Conservation (phyloP, 1,140 invertebrate genomes). For the Aphidius ervi region DNA sequence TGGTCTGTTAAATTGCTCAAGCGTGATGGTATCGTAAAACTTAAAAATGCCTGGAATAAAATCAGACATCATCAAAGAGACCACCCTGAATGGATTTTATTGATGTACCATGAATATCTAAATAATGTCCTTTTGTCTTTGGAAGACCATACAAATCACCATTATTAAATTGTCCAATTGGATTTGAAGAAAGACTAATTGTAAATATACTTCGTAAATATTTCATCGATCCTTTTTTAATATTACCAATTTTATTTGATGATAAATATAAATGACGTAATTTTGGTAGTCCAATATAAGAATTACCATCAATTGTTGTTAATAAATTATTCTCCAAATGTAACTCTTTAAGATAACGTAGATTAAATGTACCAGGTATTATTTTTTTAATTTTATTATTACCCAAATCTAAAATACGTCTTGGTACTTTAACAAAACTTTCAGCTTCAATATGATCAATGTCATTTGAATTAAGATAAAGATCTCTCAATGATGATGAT, state of each 20-base stretch:
- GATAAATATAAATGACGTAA: constrained; percentile 27
- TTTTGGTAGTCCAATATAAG: constrained; percentile 26
- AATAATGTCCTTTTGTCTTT: constrained; percentile 16
- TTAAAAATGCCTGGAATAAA: too few species aligned
- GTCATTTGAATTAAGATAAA: constrained; percentile 30
- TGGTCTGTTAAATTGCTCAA: too few species aligned
- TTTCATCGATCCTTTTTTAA: constrained; percentile 27
- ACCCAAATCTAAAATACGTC: constrained; percentile 26
- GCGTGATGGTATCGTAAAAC: background rate
- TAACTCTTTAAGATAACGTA: constrained; percentile 26
- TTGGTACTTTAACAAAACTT: constrained; percentile 28
- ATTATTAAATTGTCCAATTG: constrained; percentile 28
- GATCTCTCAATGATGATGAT: constrained; percentile 17
- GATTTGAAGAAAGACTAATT: constrained; percentile 32
- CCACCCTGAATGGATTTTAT: constrained; percentile 30
- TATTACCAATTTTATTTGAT: constrained; percentile 26
- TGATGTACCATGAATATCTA: constrained; percentile 26
- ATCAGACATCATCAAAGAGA: constrained; percentile 27
- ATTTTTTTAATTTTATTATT: constrained; percentile 30
- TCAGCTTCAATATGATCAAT: constrained; percentile 26
- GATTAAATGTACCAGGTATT: constrained; percentile 24
- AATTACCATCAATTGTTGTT: constrained; percentile 29
- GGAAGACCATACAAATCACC: constrained; percentile 33
- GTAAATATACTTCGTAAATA: constrained; percentile 25
- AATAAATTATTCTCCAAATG: constrained; percentile 30